Base-by-base conservation (phyloP, 2,113 vertebrate genomes). In the Centrocercus urophasianus region DNA sequence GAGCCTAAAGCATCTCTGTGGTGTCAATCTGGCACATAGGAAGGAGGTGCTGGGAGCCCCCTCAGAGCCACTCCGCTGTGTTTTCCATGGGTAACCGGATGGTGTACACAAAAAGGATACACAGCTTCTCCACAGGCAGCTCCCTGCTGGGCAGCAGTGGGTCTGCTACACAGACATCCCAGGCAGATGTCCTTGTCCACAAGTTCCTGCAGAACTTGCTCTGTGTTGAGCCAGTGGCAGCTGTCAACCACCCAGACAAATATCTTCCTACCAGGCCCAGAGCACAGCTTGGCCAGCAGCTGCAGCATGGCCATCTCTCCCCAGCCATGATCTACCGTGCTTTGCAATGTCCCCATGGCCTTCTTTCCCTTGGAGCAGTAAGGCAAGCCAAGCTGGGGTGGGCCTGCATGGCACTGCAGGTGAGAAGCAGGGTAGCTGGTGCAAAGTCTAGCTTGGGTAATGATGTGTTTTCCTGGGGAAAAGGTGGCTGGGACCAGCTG, bases 181-280 rank as follows among this genome's bases (percentile, higher is more conserved):
- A 98, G 13, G 12, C 48, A 1, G 96, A 77, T 38, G 93, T 52
- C 98, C 90, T 90, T 96, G 56, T 20, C 83, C 22, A 97, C 94
- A 22, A 98, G 97, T n/a, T 97, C 97, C 59, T 98, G 83, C 13
- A 99, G 84, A 17, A 98, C 89, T 12, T 88, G 69, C 66, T 98
- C 97, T 88, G 98, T 96, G 91, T 98, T 98, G 43, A 98, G 52
- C 98, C 97, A 98, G 52, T 98, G 98, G 91, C 98, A 99, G 69
- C 98, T 97, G 57, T 99, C 98, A 50, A 97, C 54, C 0, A 98
- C 98, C 96, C 98, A 98, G 43, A 98, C 98, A 42, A 98, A 84
- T 25, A 98, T 97, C 34, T 97, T 98, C 1, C 97, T 98, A 2
- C 90, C 66, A 0, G 27, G 91, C 1, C 20, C 85, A 3, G 27